Evolutionary conservation across 2,113 vertebrate genomes (phyloP), one percentile per base, ranked within the genome.

Genomic region (Limnothrissa miodon): DNA sequence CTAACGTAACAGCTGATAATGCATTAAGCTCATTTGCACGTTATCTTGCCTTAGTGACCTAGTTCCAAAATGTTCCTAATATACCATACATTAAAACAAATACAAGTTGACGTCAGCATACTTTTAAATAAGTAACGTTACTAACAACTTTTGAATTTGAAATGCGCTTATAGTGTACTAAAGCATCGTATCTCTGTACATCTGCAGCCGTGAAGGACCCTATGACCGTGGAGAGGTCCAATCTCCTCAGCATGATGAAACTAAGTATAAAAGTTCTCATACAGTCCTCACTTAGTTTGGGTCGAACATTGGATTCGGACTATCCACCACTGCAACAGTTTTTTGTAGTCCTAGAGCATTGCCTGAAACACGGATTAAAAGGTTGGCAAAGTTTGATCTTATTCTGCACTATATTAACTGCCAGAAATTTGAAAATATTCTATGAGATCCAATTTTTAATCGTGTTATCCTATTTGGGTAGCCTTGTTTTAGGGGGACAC

Each of bases 191-290:
- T 4, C 59, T 53, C 6, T 81, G 48, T 45, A 51, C n/a, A 44
- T 83, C 21, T 90, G 23, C 82, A 85, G 83, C 90, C 48, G 81
- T 87, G 0, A 96, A 93, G 82, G 92, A 91, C 88, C 95, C 95
- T 56, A 85, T 94, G 94, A 95, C 95, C 85, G 96, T 99, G 87
- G 98, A 99, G 83, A 95, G 98, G 5, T 90, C 95, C 90, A 99
- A 99, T 90, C 95, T 99, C 45, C 96, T 98, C 91, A 98, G 97
- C 90, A 98, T 99, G 97, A 95, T 99, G 96, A 99, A 99, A 90
- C 94, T 99, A 83, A 98, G 97, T 87, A 92, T 99, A 89, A 99
- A 97, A 91, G 96, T 95, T 23, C 90, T 99, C 45, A 99, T 99
- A 82, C 97, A 99, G 94, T 96, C 97, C 0, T 97, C 98, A 0